These are phyloP conservation scores for Drosophila neoperkinsi DNA, from an alignment of 2,888 invertebrate genomes.

Conservation along the genomic window DNA sequence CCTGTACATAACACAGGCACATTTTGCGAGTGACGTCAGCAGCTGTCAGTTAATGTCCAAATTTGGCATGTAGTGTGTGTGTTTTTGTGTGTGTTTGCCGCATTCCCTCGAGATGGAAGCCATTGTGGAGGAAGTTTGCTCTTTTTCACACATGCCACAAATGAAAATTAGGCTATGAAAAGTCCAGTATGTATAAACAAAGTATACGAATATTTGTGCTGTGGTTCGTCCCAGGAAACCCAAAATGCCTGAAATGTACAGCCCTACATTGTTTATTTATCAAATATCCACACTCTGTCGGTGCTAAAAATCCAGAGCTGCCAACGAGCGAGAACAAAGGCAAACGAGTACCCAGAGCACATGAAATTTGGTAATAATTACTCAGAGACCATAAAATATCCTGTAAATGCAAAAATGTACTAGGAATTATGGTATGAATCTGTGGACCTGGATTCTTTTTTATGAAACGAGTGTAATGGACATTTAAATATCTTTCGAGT, in stretches of 20 bases:
- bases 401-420: constrained; percentile 10
- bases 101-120: constrained; percentile 15
- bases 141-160: constrained; percentile 40
- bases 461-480: background rate
- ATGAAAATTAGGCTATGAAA: constrained; percentile 57
- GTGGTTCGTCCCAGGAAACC: constrained; percentile 25
- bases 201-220: constrained; percentile 37
- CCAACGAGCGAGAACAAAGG: constrained; percentile 26
- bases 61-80: constrained; percentile 10
- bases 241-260: constrained; percentile 32
- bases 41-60: constrained; percentile 49
- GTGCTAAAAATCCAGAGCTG: constrained; percentile 50
- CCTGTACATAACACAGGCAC: background rate
- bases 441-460: background rate
- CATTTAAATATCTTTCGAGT: background rate
- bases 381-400: constrained; percentile 15
- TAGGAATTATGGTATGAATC: background rate
- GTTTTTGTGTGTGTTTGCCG: constrained; percentile 19
- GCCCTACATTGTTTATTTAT: constrained; percentile 74
- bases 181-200: constrained; percentile 10
- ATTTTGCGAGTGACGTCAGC: constrained; percentile 62
- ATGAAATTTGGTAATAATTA: background rate
- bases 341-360: constrained; percentile 7
- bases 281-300: constrained; percentile 71
- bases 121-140: constrained; percentile 10